Percentiles rank a stretch among this genome's conserved stretches.
Evolutionary conservation across 92 coral and sea anemone genomes (phyloP).

Genomic region (Palythoa caribaeorum): DNA sequence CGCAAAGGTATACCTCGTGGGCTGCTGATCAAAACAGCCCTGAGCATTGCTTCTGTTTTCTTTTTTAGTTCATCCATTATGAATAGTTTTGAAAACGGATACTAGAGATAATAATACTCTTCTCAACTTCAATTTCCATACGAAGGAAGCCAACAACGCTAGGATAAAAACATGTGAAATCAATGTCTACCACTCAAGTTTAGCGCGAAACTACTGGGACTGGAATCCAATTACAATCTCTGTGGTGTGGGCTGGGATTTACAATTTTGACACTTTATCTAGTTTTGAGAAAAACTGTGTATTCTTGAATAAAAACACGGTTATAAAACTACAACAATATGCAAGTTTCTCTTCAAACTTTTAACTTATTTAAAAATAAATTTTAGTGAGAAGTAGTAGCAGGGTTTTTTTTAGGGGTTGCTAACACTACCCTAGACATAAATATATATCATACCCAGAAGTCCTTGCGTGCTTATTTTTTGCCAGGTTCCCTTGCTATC

Average conservation of each 20-base stretch:
- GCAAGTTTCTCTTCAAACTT: not conserved
- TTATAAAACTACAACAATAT: not conserved
- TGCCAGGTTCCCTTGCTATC: constrained; percentile 75
- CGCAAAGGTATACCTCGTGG: constrained; percentile 88
- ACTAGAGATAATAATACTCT: too few relatives aligned
- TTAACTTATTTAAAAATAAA: not conserved
- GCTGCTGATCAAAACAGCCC: constrained; percentile 96
- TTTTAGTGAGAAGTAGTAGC: not conserved
- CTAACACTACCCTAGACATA: constrained; percentile 16
- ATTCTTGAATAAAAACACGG: not conserved
- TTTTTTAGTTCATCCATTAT: constrained; percentile 71
- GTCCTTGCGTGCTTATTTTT: constrained; percentile 37
- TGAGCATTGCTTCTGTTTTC: constrained; percentile 88
- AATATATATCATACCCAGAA: constrained; percentile 22
- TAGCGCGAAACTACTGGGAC: constrained; percentile 52
- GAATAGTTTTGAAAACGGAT: not conserved
- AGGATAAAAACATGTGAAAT: too few relatives aligned
- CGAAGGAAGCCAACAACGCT: not conserved
- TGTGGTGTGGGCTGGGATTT: not conserved
- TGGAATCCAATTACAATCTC: not conserved
- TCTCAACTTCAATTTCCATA: not conserved
- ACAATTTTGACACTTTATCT: not conserved
- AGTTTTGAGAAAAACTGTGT: not conserved
- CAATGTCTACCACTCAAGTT: constrained; percentile 9
- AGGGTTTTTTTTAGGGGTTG: not conserved